A percentile compares a stretch with the other conserved stretches of the same genome.
Evolutionary conservation across 2,113 vertebrate genomes (phyloP).

Genomic region (Pygoscelis adeliae): DNA sequence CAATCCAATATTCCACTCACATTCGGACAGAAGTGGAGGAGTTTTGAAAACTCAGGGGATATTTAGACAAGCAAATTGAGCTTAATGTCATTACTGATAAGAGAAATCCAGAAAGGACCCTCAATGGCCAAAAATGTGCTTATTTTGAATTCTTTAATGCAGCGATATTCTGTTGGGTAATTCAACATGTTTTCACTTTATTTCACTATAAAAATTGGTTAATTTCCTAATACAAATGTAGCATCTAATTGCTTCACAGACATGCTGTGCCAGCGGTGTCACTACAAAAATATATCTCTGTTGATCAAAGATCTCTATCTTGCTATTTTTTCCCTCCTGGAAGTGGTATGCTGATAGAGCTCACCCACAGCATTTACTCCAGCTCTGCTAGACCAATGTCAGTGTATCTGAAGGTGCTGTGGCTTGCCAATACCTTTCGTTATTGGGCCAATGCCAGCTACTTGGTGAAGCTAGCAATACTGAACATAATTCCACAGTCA

Average conservation of each 20-base stretch:
- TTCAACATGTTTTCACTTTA: neutral
- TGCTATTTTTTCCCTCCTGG: neutral
- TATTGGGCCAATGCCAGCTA: neutral
- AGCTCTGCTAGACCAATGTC: neutral
- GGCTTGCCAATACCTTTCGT: neutral
- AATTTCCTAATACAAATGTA: neutral
- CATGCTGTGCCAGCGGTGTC: neutral
- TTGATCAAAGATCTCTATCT: slow-evolving; percentile 1
- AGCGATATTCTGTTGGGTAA: neutral
- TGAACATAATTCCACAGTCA: neutral
- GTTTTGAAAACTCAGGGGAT: neutral
- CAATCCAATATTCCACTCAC: neutral
- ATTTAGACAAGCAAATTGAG: neutral
- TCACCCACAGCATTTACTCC: neutral
- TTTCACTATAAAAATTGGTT: neutral
- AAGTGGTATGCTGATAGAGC: neutral
- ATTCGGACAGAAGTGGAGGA: neutral
- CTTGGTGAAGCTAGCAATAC: neutral
- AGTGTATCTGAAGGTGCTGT: neutral
- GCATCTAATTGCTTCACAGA: neutral
- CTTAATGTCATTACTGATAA: neutral
- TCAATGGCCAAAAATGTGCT: neutral
- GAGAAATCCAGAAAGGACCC: neutral
- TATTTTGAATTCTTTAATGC: neutral
- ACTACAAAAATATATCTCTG: neutral